Evolutionary conservation across 2,888 invertebrate species (phyloP).

Genomic region (Diaphora mendica): DNA sequence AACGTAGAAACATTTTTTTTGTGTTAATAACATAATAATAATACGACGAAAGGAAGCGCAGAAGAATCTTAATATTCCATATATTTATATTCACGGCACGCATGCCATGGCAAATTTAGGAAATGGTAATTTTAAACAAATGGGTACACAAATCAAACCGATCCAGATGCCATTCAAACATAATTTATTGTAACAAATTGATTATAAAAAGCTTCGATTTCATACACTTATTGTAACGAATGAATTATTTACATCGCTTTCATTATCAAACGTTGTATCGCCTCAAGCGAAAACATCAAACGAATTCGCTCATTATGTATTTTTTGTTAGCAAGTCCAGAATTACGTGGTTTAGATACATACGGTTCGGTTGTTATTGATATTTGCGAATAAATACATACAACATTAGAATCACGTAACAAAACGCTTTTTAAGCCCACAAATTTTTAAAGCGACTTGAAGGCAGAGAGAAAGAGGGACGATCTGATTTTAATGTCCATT

Average conservation of each 20-base stretch:
- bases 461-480: background rate
- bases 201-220: conserved; percentile 57
- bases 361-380: conserved; percentile 34
- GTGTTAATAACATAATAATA: conserved; percentile 16
- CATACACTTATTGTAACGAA: conserved; percentile 57
- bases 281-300: conserved; percentile 60
- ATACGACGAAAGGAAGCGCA: conserved; percentile 30
- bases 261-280: conserved; percentile 64
- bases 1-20: background rate
- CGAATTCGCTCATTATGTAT: conserved; percentile 59
- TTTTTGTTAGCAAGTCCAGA: conserved; percentile 48
- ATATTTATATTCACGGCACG: background rate
- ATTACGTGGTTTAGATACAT: conserved; percentile 37
- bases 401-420: background rate
- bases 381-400: background rate
- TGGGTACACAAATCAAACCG: conserved; percentile 50
- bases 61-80: conserved; percentile 21
- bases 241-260: conserved; percentile 56
- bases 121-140: conserved; percentile 50
- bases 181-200: conserved; percentile 59
- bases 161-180: conserved; percentile 55
- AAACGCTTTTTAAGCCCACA: background rate
- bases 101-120: conserved; percentile 32
- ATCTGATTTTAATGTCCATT: conserved; percentile 3
- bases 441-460: background rate